These are phyloP conservation scores for Andrena praecox DNA, from an alignment of 2,888 invertebrate genomes.

Conservation along the genomic window DNA sequence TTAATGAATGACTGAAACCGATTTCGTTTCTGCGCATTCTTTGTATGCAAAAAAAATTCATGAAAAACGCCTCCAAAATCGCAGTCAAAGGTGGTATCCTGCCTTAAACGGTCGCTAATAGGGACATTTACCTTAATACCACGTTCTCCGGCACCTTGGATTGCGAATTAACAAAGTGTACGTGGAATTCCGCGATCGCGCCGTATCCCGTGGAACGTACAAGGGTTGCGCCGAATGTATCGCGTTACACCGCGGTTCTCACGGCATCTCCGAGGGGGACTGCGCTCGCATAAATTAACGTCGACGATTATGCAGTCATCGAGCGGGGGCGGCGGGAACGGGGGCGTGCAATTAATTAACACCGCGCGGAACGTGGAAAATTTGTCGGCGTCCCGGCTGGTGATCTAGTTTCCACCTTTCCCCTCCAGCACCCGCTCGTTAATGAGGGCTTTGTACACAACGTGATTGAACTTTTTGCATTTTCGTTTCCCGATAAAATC, in stretches of 20 bases:
- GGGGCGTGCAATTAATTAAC: conserved; percentile 23
- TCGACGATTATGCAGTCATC: conserved; percentile 7
- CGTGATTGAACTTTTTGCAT: conserved; percentile 8
- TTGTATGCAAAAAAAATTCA: too few relatives aligned
- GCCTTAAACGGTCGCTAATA: too few relatives aligned
- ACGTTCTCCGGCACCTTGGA: not conserved
- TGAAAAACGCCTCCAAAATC: too few relatives aligned
- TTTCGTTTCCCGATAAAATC: conserved; percentile 35
- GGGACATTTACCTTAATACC: too few relatives aligned
- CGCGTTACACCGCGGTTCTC: conserved; percentile 16
- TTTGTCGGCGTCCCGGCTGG: not conserved
- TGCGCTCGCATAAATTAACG: conserved; percentile 25
- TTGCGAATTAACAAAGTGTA: not conserved
- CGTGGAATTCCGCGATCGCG: not conserved
- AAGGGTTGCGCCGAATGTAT: conserved; percentile 11
- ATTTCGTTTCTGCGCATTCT: too few relatives aligned
- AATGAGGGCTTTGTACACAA: conserved; percentile 6
- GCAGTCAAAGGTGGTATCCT: too few relatives aligned
- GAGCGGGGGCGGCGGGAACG: not conserved
- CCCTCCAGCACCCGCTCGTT: not conserved
- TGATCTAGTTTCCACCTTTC: not conserved
- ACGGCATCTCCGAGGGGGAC: not conserved
- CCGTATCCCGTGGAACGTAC: not conserved
- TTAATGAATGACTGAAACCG: too few relatives aligned
- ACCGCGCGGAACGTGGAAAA: conserved; percentile 5